Evolutionary conservation across 2,113 vertebrate genomes (phyloP), one percentile per base, ranked within the genome.

Genomic region (Rhea pennata): DNA sequence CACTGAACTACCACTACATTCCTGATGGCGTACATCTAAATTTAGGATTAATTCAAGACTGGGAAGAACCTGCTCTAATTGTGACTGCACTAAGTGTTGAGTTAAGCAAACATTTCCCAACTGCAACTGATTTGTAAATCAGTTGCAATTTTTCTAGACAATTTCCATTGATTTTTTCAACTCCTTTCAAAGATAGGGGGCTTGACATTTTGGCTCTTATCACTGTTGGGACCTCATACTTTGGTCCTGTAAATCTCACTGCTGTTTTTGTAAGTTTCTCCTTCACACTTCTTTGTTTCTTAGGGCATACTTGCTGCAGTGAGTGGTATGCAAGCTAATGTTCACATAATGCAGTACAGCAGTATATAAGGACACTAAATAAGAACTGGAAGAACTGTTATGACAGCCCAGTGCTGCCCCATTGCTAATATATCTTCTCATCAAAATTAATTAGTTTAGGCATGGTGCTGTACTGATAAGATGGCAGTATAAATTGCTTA

Each of bases 151-250:
- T 67, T 70, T 53, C 6, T 15, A 58, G 67, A 42, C 40, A 10
- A 82, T 69, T 77, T 74, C 36, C 36, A 42, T 29, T 3, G 2
- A 51, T 14, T 39, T 24, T 46, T 40, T 80, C n/a, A 80, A 72
- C 33, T 72, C 5, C 3, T 65, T 69, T 51, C 65, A 33, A 84
- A 56, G 40, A 46, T 3, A 19, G 23, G 0, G 2, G 66, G 27
- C 4, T 88, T 58, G 40, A 23, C 54, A 75, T 67, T 78, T 88
- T 36, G 12, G 21, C 31, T 93, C 15, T 71, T 91, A 22, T 22
- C 0, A 0, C 33, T 73, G 16, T 44, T 83, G 3, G 8, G 31
- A n/a, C 46, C 29, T 77, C 26, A 9, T 46, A 39, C 59, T 79
- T 62, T 75, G 15, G 72, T 66, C 19, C 20, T 40, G 10, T 56